Evolutionary conservation across 2,888 invertebrate genomes (phyloP).

Genomic region (Phlogophora meticulosa): DNA sequence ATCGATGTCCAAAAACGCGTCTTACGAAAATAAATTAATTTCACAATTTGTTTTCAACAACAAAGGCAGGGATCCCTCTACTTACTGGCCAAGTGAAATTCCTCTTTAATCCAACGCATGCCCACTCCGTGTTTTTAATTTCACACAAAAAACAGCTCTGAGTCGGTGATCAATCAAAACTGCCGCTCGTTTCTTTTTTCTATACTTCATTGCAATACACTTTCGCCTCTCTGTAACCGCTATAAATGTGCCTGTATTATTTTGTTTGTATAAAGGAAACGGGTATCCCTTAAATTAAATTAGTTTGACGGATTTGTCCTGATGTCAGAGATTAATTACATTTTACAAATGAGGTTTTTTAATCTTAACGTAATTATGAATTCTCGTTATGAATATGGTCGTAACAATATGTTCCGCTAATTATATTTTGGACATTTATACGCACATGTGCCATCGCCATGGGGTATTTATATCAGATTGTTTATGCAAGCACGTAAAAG

Average conservation of each 20-base stretch:
- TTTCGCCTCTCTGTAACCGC: slow-evolving; percentile 88
- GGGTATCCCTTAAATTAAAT: slow-evolving; percentile 87
- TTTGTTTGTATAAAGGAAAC: slow-evolving; percentile 88
- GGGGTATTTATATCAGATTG: slow-evolving; percentile 15
- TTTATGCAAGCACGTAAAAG: slow-evolving; percentile 31
- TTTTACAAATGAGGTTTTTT: slow-evolving; percentile 56
- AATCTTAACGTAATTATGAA: slow-evolving; percentile 34
- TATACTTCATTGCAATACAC: slow-evolving; percentile 88
- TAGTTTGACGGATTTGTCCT: slow-evolving; percentile 83
- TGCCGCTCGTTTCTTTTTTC: slow-evolving; percentile 85
- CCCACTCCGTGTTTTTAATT: slow-evolving; percentile 89
- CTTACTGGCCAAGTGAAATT: slow-evolving; percentile 85
- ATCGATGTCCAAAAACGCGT: slow-evolving; percentile 75
- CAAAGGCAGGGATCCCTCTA: slow-evolving; percentile 79
- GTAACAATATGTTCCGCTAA: slow-evolving; percentile 20
- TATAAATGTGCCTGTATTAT: slow-evolving; percentile 86
- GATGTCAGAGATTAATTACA: slow-evolving; percentile 66
- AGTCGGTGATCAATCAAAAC: slow-evolving; percentile 91
- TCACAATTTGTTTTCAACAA: slow-evolving; percentile 81
- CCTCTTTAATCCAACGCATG: slow-evolving; percentile 89
- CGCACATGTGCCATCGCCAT: neutral
- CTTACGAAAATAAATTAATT: slow-evolving; percentile 84
- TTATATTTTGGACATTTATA: slow-evolving; percentile 6
- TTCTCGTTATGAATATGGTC: slow-evolving; percentile 22
- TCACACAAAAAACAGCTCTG: slow-evolving; percentile 88